These are phyloP conservation scores for Aplodontia rufa DNA, from an alignment of 2,113 vertebrate species.

Conservation along the genomic window DNA sequence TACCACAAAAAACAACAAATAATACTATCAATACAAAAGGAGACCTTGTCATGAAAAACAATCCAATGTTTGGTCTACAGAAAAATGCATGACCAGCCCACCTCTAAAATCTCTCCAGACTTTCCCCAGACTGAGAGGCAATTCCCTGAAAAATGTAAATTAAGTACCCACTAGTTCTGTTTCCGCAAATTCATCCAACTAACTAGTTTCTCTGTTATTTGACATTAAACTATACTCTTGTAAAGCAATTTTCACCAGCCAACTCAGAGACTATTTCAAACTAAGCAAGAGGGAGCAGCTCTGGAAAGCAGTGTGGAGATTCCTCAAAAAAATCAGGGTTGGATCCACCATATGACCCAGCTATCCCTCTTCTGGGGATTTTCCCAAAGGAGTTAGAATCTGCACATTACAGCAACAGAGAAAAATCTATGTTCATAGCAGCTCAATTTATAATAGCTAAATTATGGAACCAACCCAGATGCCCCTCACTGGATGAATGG, in stretches of 20 bases:
- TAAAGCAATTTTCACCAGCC: neutral
- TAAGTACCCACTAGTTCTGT: neutral
- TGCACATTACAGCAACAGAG: too few relatives aligned
- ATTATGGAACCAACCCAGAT: too few relatives aligned
- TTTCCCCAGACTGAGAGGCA: neutral
- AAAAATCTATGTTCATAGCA: too few relatives aligned
- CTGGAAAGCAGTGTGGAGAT: too few relatives aligned
- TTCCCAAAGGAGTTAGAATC: too few relatives aligned
- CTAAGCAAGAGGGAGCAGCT: neutral
- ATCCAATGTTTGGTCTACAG: neutral
- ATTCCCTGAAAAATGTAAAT: neutral
- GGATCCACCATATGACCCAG: too few relatives aligned
- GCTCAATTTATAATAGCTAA: too few relatives aligned
- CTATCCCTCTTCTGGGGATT: too few relatives aligned
- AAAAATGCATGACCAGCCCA: neutral
- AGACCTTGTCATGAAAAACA: neutral
- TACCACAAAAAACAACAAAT: too few relatives aligned
- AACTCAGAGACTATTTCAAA: neutral
- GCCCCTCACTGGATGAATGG: too few relatives aligned
- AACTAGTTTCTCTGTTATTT: constrained; percentile 10
- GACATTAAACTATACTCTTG: neutral
- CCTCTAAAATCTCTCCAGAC: neutral
- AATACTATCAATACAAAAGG: neutral
- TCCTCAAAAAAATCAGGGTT: too few relatives aligned
- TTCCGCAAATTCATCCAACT: neutral